Evolutionary conservation across 2,113 vertebrate genomes (phyloP).

Genomic region (Chunga burmeisteri): DNA sequence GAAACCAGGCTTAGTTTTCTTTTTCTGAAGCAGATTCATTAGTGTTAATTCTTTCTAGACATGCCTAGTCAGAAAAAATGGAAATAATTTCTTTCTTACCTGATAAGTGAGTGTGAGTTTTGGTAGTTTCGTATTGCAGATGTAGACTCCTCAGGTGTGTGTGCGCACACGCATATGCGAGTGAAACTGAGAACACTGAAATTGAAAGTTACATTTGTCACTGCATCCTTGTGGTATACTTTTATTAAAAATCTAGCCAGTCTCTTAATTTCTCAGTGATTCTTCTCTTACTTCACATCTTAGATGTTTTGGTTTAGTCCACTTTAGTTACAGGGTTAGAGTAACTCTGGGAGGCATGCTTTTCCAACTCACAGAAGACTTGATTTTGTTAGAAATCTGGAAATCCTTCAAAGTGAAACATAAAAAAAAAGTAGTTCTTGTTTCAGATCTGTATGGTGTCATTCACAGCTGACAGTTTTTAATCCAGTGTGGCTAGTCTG

Average conservation of each 20-base stretch:
- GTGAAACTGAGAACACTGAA: neutral
- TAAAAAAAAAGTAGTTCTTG: neutral
- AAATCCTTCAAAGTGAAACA: neutral
- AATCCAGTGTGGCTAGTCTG: neutral
- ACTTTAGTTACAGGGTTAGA: neutral
- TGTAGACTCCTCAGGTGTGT: neutral
- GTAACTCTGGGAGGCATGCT: neutral
- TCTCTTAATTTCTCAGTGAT: neutral
- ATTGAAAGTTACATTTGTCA: neutral
- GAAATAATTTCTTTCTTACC: neutral
- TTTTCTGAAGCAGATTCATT: neutral
- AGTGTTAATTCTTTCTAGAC: neutral
- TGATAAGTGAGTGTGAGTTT: neutral
- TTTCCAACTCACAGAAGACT: neutral
- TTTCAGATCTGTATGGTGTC: neutral
- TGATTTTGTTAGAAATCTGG: neutral
- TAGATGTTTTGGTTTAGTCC: neutral
- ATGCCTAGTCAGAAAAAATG: neutral
- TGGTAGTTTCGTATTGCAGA: neutral
- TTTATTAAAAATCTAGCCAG: neutral
- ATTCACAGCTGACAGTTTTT: neutral
- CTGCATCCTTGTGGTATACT: neutral
- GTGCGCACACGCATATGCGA: accelerated
- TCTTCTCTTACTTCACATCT: neutral
- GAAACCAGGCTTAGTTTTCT: neutral